phyloP scores from a whole-genome alignment of 2,888 invertebrate species.

The Parnassius apollo region DNA sequence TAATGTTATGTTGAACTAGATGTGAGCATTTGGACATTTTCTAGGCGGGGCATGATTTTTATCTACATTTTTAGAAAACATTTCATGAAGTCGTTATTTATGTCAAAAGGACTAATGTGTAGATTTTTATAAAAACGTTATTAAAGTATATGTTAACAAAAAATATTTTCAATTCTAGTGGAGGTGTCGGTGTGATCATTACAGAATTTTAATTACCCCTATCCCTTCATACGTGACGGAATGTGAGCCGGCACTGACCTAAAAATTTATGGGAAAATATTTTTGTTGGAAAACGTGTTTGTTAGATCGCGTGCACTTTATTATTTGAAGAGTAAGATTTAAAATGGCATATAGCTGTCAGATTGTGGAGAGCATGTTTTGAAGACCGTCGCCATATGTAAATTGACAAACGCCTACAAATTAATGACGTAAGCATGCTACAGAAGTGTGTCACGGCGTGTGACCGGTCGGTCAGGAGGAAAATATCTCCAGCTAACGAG shows the following conservation, averaged over 20 bases:
- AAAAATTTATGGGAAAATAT: conserved; percentile 70
- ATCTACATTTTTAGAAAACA: too few relatives aligned
- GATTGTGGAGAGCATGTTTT: conserved; percentile 32
- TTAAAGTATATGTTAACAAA: background rate
- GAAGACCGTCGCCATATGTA: conserved; percentile 41
- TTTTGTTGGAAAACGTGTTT: conserved; percentile 37
- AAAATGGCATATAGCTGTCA: conserved; percentile 33
- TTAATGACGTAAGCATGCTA: conserved; percentile 56
- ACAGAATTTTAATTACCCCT: conserved; percentile 70
- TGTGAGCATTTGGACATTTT: too few relatives aligned
- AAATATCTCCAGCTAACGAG: conserved; percentile 26
- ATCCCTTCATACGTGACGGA: conserved; percentile 66
- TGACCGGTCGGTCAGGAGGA: conserved; percentile 35
- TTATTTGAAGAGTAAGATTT: conserved; percentile 36
- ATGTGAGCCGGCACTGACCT: conserved; percentile 65
- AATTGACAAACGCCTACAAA: conserved; percentile 55
- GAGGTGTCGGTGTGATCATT: conserved; percentile 63
- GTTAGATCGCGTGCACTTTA: conserved; percentile 36
- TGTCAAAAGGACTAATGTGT: too few relatives aligned
- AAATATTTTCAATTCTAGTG: conserved; percentile 34
- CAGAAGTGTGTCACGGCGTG: conserved; percentile 43
- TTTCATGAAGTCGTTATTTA: too few relatives aligned
- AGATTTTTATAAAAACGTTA: background rate
- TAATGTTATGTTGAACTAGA: too few relatives aligned
- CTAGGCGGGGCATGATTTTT: too few relatives aligned